Conservation (phyloP, 2,113 vertebrate genomes). For the Butastur rufipennis region DNA sequence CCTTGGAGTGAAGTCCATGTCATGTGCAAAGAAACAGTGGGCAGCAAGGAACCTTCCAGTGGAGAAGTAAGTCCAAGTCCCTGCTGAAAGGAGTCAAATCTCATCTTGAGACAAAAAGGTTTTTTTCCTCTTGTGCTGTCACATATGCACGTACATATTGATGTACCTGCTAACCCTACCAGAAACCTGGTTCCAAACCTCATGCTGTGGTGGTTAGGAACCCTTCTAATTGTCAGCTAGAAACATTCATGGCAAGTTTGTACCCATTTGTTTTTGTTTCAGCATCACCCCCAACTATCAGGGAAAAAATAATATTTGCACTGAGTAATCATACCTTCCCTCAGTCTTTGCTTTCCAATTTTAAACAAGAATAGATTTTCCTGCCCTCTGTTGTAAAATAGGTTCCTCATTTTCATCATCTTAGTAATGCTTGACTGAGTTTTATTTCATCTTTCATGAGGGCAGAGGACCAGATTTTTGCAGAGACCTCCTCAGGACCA, state of each 20-base stretch:
- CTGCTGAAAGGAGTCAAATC: not conserved
- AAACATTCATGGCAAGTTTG: not conserved
- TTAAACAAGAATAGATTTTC: not conserved
- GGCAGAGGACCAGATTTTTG: not conserved
- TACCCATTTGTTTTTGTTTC: not conserved
- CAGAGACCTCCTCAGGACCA: not conserved
- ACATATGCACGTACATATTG: not conserved
- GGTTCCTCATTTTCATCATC: not conserved
- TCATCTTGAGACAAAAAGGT: not conserved
- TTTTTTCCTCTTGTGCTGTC: not conserved
- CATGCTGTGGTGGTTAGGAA: not conserved
- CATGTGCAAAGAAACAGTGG: not conserved
- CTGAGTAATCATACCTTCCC: not conserved
- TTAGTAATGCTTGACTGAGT: not conserved
- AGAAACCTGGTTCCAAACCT: not conserved
- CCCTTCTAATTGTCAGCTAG: not conserved
- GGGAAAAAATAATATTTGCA: not conserved
- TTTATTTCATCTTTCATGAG: not conserved
- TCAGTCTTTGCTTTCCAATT: not conserved
- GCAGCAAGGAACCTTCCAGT: not conserved
- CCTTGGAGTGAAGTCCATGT: not conserved
- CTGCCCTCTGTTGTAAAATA: not conserved
- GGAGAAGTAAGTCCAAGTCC: not conserved
- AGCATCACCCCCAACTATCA: not conserved
- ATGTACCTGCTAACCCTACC: not conserved